These are phyloP conservation scores for Passer montanus DNA, from an alignment of 2,113 vertebrate genomes.

Conservation along the genomic window DNA sequence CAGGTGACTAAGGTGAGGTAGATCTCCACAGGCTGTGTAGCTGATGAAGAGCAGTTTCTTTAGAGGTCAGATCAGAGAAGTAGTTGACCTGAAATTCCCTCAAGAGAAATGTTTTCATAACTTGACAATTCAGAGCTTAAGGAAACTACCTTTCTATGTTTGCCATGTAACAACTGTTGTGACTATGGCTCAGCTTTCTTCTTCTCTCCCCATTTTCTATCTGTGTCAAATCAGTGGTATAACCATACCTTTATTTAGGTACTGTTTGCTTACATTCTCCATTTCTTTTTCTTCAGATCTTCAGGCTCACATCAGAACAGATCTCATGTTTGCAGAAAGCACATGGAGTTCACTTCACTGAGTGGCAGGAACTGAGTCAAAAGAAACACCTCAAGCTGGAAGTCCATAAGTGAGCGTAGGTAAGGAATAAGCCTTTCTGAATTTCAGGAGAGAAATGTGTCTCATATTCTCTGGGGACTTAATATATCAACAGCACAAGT, in stretches of 20 bases:
- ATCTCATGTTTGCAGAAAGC: background rate
- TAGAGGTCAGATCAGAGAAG: background rate
- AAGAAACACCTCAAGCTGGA: background rate
- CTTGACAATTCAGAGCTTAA: background rate
- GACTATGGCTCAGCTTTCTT: background rate
- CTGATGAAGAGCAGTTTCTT: background rate
- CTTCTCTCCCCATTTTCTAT: background rate
- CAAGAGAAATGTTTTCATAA: background rate
- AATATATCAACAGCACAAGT: background rate
- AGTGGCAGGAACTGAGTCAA: background rate
- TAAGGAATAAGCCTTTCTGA: background rate
- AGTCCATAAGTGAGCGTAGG: background rate
- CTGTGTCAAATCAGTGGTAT: background rate
- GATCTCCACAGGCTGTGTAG: background rate
- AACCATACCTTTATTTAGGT: background rate
- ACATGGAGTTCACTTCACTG: background rate
- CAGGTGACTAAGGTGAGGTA: background rate
- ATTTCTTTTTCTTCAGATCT: background rate
- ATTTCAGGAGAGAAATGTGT: background rate
- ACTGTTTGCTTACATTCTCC: background rate
- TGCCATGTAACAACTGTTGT: background rate
- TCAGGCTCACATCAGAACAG: background rate
- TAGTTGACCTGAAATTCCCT: background rate
- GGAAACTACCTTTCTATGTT: background rate
- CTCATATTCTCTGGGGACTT: background rate